A percentile compares a stretch with the other conserved stretches of the same genome.
Evolutionary conservation across 2,113 vertebrate genomes (phyloP).

Genomic region (Phaethon lepturus): DNA sequence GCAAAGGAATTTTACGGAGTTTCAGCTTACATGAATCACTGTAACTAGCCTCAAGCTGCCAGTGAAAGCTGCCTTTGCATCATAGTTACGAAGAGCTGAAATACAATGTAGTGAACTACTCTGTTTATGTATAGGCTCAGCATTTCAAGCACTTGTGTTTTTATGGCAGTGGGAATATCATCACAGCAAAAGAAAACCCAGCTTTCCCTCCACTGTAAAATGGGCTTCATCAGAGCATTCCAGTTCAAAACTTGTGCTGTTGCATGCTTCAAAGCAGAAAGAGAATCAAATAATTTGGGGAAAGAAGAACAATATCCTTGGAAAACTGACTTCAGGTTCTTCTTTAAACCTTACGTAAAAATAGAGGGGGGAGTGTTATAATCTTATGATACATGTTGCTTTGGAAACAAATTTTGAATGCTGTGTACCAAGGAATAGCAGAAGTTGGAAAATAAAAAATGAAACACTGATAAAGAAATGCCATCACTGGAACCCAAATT

Average conservation of each 20-base stretch:
- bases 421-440: neutral
- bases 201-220: neutral
- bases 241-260: neutral
- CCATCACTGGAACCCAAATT: neutral
- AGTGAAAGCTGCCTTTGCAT: neutral
- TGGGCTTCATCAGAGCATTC: neutral
- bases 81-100: neutral
- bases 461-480: neutral
- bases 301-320: neutral
- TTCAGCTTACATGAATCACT: neutral
- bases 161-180: neutral
- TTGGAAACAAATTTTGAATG: neutral
- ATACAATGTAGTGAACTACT: neutral
- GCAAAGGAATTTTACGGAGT: neutral
- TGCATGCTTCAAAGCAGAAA: neutral
- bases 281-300: neutral
- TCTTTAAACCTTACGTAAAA: neutral
- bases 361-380: no score
- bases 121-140: neutral
- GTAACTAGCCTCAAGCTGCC: neutral
- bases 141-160: neutral
- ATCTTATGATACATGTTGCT: neutral
- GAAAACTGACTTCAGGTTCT: neutral
- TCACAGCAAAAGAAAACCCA: neutral
- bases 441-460: neutral